phyloP scores from a whole-genome alignment of 2,113 vertebrate species.

The Cisticola juncidis region DNA sequence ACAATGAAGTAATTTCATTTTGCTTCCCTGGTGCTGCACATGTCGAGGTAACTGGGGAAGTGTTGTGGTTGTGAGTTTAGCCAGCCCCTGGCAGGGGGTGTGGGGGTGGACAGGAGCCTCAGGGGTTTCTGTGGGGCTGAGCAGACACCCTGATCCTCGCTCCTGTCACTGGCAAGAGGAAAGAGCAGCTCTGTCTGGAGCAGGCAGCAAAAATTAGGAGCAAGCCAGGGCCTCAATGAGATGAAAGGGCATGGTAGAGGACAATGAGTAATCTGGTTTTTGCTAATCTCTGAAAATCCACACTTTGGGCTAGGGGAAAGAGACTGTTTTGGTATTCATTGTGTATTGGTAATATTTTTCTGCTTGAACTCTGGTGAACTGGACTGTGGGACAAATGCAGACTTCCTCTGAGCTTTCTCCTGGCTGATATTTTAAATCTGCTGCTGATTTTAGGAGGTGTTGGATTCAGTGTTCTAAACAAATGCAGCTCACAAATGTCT shows the following conservation, averaged over 20 bases:
- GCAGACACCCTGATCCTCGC: neutral
- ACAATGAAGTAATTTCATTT: neutral
- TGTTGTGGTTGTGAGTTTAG: neutral
- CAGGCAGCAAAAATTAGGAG: neutral
- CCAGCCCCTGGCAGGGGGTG: fast-evolving
- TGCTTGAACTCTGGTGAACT: neutral
- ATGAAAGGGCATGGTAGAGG: neutral
- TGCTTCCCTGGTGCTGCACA: neutral
- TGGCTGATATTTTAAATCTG: neutral
- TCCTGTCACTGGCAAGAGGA: neutral
- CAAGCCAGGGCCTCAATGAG: neutral
- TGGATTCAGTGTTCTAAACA: neutral
- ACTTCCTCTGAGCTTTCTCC: neutral
- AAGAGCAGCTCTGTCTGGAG: neutral
- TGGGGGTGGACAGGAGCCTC: neutral
- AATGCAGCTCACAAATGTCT: neutral
- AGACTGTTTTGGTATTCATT: neutral
- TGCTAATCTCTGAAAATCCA: neutral
- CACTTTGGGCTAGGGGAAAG: neutral
- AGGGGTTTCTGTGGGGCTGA: neutral
- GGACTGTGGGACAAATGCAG: neutral
- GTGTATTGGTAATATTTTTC: neutral
- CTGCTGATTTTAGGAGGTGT: neutral
- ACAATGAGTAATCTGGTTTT: neutral
- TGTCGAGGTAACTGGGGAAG: neutral